phyloP scores from a whole-genome alignment of 2,888 invertebrate species.

The Saturnia pavonia region DNA sequence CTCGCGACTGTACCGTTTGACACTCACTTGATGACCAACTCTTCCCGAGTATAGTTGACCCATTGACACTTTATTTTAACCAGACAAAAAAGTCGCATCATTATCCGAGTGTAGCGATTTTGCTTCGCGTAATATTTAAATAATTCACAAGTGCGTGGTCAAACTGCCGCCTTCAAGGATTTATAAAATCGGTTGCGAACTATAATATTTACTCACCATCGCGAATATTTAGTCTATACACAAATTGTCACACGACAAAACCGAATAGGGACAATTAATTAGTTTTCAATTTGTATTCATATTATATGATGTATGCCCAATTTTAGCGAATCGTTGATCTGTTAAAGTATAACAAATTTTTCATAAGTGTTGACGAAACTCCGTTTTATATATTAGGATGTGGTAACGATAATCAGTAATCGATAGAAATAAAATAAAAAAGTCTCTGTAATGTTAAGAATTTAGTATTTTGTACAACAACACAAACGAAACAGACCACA shows the following conservation, averaged over 20 bases:
- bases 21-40: neutral
- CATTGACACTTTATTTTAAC: constrained; percentile 15
- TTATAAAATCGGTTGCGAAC: constrained; percentile 29
- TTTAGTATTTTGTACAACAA: constrained; percentile 8
- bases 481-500: constrained; percentile 18
- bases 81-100: constrained; percentile 25
- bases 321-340: neutral
- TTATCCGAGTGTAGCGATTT: constrained; percentile 30
- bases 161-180: constrained; percentile 22
- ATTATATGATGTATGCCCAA: constrained; percentile 1
- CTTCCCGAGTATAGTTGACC: neutral
- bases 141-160: constrained; percentile 34
- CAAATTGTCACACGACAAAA: constrained; percentile 32
- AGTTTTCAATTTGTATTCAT: constrained; percentile 23
- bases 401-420: neutral
- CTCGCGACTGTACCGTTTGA: neutral
- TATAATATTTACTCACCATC: constrained; percentile 38
- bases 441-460: neutral
- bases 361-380: neutral
- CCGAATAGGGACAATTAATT: constrained; percentile 28
- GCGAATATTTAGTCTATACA: constrained; percentile 33
- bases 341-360: neutral
- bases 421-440: neutral
- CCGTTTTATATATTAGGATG: constrained; percentile 4
- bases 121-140: constrained; percentile 30